phyloP scores from a whole-genome alignment of 2,888 invertebrate species.

The Listrodromus nycthemerus region DNA sequence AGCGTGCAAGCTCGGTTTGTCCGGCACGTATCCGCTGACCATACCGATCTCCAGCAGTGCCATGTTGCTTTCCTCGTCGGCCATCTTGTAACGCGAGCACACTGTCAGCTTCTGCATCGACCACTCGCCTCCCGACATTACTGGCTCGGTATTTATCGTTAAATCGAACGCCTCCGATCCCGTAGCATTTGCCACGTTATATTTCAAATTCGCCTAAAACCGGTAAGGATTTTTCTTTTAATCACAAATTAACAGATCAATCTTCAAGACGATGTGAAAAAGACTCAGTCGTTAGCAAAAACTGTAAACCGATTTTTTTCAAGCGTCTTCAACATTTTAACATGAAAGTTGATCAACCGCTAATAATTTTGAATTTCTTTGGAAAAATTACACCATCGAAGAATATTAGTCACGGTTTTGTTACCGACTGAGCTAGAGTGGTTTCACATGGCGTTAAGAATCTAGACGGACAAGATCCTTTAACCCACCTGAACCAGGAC shows the following conservation, averaged over 20 bases:
- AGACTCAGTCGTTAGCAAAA: too few relatives aligned
- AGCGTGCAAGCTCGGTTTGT: slow-evolving; percentile 86
- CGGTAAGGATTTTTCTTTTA: background rate
- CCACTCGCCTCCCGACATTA: slow-evolving; percentile 84
- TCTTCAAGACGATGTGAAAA: slow-evolving; percentile 4
- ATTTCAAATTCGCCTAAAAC: slow-evolving; percentile 84
- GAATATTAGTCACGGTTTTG: too few relatives aligned
- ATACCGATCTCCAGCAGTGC: slow-evolving; percentile 87
- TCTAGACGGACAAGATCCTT: background rate
- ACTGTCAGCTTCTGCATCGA: slow-evolving; percentile 83
- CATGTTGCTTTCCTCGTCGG: slow-evolving; percentile 86
- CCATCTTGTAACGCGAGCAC: slow-evolving; percentile 80
- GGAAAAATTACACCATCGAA: too few relatives aligned
- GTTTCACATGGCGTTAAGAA: background rate
- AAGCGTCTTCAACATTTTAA: too few relatives aligned
- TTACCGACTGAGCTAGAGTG: too few relatives aligned
- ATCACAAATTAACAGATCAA: background rate
- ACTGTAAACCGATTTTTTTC: too few relatives aligned
- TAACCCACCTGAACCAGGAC: slow-evolving; percentile 85
- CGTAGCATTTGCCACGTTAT: slow-evolving; percentile 85
- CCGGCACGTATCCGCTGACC: slow-evolving; percentile 88
- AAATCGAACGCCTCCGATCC: slow-evolving; percentile 86
- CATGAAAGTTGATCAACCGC: too few relatives aligned
- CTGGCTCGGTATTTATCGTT: slow-evolving; percentile 83
- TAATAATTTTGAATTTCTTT: too few relatives aligned